phyloP scores from a whole-genome alignment of 2,113 vertebrate species.

The Neoarius graeffei region DNA sequence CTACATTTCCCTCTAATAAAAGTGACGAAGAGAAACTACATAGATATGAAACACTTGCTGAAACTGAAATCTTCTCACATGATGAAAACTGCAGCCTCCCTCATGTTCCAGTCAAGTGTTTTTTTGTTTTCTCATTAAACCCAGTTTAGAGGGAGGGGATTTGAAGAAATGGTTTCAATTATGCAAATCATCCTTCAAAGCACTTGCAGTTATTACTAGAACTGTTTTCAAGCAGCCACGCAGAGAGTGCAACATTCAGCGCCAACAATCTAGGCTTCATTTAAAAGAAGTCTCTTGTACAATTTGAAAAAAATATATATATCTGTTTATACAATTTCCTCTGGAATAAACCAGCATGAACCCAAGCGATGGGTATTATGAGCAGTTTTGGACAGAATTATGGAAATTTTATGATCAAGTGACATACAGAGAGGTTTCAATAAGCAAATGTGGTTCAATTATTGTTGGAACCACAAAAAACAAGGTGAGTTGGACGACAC shows the following conservation, averaged over 20 bases:
- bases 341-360: not conserved
- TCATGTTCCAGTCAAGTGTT: constrained; percentile 43
- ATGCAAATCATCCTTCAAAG: constrained; percentile 48
- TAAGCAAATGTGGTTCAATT: not conserved
- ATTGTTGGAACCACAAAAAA: not conserved
- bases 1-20: not conserved
- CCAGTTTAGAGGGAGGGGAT: constrained; percentile 34
- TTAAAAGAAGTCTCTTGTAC: not conserved
- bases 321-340: not conserved
- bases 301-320: not conserved
- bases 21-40: not conserved
- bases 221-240: constrained; percentile 45
- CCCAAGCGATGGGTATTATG: not conserved
- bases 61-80: constrained; percentile 33
- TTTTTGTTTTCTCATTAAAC: constrained; percentile 50
- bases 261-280: constrained; percentile 22
- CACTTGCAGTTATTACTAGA: constrained; percentile 42
- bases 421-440: not conserved
- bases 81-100: not conserved
- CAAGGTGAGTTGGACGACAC: not conserved
- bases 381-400: not conserved
- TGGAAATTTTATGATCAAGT: not conserved
- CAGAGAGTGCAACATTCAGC: not conserved
- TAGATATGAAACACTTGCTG: not conserved
- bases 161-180: constrained; percentile 46